A percentile compares a stretch with the other conserved stretches of the same genome.
Evolutionary conservation across 1,140 invertebrate species (phyloP).

Genomic region (Maconellicoccus hirsutus): DNA sequence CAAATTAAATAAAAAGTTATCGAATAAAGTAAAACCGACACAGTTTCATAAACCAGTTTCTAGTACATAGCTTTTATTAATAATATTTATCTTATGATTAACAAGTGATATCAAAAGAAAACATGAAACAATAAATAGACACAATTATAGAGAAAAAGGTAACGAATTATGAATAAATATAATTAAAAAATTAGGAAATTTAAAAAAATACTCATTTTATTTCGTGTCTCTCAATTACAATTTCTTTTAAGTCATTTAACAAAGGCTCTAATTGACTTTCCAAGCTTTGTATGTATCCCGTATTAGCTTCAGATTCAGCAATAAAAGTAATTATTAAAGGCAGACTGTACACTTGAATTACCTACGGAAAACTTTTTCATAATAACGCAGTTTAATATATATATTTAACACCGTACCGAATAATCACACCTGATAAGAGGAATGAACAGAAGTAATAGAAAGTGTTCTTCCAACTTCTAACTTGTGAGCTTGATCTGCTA

Average conservation of each 20-base stretch:
- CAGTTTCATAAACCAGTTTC: no score
- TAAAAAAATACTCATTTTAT: neutral
- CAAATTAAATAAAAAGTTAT: no score
- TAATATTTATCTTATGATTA: no score
- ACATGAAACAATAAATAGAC: no score
- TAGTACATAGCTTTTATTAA: no score
- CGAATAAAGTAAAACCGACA: no score
- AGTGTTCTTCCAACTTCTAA: neutral
- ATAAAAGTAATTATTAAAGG: neutral
- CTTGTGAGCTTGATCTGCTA: neutral
- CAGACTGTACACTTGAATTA: neutral
- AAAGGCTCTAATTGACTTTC: conserved; percentile 13
- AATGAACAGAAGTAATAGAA: conserved; percentile 3
- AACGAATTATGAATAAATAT: no score
- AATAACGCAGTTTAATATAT: neutral
- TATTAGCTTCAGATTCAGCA: neutral
- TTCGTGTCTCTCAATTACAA: neutral
- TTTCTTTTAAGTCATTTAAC: conserved; percentile 4
- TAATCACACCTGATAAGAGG: neutral
- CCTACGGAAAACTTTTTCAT: neutral
- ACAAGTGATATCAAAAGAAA: no score
- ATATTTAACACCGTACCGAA: neutral
- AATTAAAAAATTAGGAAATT: no score
- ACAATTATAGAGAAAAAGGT: no score
- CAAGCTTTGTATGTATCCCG: neutral